A percentile compares a stretch with the other conserved stretches of the same genome.
Evolutionary conservation across 2,113 vertebrate genomes (phyloP).

Genomic region (Psophia crepitans): DNA sequence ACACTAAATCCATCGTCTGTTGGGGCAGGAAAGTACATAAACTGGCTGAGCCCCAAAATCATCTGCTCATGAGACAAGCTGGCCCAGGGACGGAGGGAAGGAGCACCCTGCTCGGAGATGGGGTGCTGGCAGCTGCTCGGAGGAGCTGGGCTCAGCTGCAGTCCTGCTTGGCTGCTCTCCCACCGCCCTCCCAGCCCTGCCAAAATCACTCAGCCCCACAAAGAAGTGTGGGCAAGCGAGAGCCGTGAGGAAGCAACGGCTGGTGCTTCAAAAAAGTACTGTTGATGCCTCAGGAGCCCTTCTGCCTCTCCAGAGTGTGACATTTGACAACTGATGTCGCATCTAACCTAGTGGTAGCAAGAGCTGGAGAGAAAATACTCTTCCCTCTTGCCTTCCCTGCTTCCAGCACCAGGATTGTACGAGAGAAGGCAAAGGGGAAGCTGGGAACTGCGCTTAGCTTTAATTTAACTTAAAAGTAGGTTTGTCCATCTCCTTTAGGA

Average conservation of each 20-base stretch:
- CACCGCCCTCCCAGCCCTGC: neutral
- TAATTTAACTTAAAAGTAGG: neutral
- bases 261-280: neutral
- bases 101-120: neutral
- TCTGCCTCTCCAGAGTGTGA: neutral
- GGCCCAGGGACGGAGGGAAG: neutral
- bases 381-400: neutral
- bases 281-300: neutral
- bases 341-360: neutral
- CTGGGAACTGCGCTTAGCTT: neutral
- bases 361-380: neutral
- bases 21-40: neutral
- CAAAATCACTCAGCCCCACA: accelerated
- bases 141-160: neutral
- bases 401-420: accelerated
- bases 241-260: neutral
- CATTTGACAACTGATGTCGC: neutral
- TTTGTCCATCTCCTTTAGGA: neutral
- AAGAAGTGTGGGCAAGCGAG: neutral
- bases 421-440: neutral
- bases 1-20: neutral
- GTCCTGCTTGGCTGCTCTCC: neutral
- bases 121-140: neutral
- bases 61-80: neutral
- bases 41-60: neutral